Conservation (phyloP, 23 tunicate genomes). For the Phallusia fumigata region DNA sequence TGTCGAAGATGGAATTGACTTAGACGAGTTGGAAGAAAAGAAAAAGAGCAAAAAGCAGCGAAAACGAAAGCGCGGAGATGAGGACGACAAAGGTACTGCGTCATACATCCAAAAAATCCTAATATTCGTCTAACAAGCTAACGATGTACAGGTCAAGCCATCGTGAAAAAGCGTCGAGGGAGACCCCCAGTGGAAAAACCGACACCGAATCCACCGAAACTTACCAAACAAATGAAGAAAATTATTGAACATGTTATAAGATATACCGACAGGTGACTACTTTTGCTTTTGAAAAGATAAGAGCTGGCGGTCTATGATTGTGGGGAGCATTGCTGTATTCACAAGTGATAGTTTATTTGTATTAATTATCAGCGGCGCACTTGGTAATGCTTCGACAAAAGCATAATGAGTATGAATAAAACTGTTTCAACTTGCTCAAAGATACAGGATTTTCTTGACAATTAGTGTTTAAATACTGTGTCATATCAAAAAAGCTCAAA, state of each 20-base stretch:
- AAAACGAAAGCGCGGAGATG: slow-evolving; percentile 42
- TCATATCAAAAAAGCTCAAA: neutral
- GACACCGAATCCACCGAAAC: slow-evolving; percentile 84
- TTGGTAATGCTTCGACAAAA: too few species aligned
- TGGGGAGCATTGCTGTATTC: too few species aligned
- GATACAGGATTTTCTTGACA: too few species aligned
- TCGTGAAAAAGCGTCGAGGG: slow-evolving; percentile 72
- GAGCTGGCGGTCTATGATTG: too few species aligned
- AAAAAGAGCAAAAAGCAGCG: slow-evolving; percentile 68
- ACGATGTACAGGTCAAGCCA: neutral
- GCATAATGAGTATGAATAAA: too few species aligned
- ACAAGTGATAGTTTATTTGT: too few species aligned
- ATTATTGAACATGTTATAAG: slow-evolving; percentile 90
- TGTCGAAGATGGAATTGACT: slow-evolving; percentile 92
- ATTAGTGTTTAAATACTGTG: neutral
- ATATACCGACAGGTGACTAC: slow-evolving; percentile 77
- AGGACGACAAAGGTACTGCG: slow-evolving; percentile 20
- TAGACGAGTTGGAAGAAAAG: slow-evolving; percentile 92
- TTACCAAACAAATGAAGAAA: slow-evolving; percentile 78
- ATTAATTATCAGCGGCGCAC: too few species aligned
- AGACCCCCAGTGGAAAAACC: slow-evolving; percentile 91
- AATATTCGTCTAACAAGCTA: neutral
- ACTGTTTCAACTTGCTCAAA: too few species aligned
- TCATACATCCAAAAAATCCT: neutral
- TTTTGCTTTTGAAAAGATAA: too few species aligned